These are phyloP conservation scores for Atta cephalotes DNA, from an alignment of 1,140 invertebrate species.

Conservation along the genomic window DNA sequence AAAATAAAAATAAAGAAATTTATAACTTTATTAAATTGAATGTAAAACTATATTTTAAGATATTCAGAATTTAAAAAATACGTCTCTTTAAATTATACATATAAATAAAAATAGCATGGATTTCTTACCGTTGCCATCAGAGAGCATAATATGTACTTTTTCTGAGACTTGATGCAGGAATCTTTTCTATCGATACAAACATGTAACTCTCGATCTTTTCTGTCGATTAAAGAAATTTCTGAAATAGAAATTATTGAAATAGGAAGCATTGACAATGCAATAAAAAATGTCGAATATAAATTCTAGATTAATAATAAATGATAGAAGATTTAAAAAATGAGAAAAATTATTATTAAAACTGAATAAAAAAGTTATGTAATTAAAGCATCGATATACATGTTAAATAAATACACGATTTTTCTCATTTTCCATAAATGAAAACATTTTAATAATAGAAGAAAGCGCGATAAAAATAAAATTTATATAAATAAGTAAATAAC, in stretches of 20 bases:
- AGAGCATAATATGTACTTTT: not conserved
- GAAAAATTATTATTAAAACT: not conserved
- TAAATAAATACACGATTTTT: not conserved
- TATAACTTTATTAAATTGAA: not conserved
- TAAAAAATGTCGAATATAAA: not conserved
- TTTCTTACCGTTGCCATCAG: not conserved
- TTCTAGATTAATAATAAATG: not conserved
- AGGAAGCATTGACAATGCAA: not conserved
- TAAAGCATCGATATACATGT: not conserved
- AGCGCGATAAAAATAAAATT: not conserved
- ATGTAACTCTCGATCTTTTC: not conserved
- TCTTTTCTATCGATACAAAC: slow-evolving; percentile 13
- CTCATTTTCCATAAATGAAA: not conserved
- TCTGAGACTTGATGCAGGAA: not conserved
- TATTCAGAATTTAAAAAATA: not conserved
- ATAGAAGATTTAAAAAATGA: not conserved
- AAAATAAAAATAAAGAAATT: not conserved
- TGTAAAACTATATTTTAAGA: not conserved
- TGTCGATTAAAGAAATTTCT: not conserved
- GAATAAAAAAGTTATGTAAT: not conserved
- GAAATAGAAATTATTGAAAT: slow-evolving; percentile 16
- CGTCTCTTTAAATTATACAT: not conserved
- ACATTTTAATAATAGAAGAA: not conserved
- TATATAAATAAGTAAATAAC: not conserved
- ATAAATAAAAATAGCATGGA: not conserved